phyloP scores from a whole-genome alignment of 2,888 invertebrate genomes.

The Pilophorus perplexus region DNA sequence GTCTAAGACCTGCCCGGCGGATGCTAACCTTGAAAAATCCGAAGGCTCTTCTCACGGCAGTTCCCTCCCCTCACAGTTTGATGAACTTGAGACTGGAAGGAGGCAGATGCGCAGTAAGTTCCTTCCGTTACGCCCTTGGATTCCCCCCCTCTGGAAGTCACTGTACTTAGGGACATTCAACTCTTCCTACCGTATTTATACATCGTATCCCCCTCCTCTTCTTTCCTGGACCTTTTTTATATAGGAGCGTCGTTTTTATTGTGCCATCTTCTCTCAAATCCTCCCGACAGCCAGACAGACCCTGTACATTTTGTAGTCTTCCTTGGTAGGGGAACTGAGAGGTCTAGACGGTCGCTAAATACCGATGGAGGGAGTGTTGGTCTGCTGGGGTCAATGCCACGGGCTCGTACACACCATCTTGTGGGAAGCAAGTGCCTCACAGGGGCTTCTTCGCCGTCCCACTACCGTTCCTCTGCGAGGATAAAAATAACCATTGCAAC shows the following conservation, averaged over 20 bases:
- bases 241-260: too few species aligned
- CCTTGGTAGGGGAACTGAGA: too few species aligned
- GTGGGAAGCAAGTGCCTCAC: slow-evolving; percentile 7
- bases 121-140: slow-evolving; percentile 29
- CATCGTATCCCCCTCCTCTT: not conserved
- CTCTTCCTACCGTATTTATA: not conserved
- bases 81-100: slow-evolving; percentile 16
- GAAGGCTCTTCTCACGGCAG: slow-evolving; percentile 4
- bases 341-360: slow-evolving; percentile 10
- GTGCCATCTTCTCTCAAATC: too few species aligned
- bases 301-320: too few species aligned
- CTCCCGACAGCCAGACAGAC: too few species aligned
- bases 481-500: too few species aligned
- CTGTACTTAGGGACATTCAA: slow-evolving; percentile 6
- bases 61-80: not conserved
- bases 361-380: not conserved
- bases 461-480: not conserved
- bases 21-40: slow-evolving; percentile 15
- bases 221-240: too few species aligned
- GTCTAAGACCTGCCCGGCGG: slow-evolving; percentile 21
- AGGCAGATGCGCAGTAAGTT: slow-evolving; percentile 30
- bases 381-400: slow-evolving; percentile 10
- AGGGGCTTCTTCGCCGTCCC: not conserved
- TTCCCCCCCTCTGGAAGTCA: not conserved
- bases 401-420: not conserved